These are phyloP conservation scores for Phyllotreta cruciferae DNA, from an alignment of 2,888 invertebrate genomes.

Conservation along the genomic window DNA sequence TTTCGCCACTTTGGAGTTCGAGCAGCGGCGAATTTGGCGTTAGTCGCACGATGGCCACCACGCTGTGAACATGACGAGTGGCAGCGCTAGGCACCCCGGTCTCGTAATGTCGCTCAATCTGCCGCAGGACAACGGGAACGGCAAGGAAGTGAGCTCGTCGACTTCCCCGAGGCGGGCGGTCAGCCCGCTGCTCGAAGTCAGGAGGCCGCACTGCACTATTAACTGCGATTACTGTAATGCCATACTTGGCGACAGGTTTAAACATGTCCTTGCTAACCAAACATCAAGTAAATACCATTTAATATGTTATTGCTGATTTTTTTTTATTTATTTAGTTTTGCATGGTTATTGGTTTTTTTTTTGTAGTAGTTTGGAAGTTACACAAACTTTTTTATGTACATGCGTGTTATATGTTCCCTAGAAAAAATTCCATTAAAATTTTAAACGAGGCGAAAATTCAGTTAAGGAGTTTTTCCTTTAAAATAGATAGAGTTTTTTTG, in stretches of 20 bases:
- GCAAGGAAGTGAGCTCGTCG: slow-evolving; percentile 60
- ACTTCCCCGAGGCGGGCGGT: slow-evolving; percentile 73
- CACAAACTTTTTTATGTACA: slow-evolving; percentile 1
- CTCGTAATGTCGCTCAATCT: slow-evolving; percentile 65
- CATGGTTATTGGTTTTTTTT: slow-evolving; percentile 4
- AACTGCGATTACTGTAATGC: slow-evolving; percentile 75
- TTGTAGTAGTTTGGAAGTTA: slow-evolving; percentile 7
- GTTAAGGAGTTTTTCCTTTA: too few species aligned
- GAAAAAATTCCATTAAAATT: background rate
- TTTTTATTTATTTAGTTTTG: slow-evolving; percentile 24
- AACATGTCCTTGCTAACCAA: slow-evolving; percentile 56
- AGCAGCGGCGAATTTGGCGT: slow-evolving; percentile 27
- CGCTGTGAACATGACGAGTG: slow-evolving; percentile 31
- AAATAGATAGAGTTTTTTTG: too few species aligned
- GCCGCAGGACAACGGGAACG: slow-evolving; percentile 60
- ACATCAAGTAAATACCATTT: slow-evolving; percentile 48
- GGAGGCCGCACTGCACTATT: slow-evolving; percentile 75
- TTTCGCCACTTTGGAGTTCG: background rate
- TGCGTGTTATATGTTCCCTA: background rate
- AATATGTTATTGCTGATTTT: slow-evolving; percentile 9
- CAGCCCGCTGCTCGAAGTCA: slow-evolving; percentile 73
- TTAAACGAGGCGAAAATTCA: too few species aligned
- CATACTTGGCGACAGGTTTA: slow-evolving; percentile 73
- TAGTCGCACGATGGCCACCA: slow-evolving; percentile 30
- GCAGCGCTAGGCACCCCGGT: slow-evolving; percentile 12